Conservation (phyloP, 2,888 invertebrate species). For the Dione vanillae region DNA sequence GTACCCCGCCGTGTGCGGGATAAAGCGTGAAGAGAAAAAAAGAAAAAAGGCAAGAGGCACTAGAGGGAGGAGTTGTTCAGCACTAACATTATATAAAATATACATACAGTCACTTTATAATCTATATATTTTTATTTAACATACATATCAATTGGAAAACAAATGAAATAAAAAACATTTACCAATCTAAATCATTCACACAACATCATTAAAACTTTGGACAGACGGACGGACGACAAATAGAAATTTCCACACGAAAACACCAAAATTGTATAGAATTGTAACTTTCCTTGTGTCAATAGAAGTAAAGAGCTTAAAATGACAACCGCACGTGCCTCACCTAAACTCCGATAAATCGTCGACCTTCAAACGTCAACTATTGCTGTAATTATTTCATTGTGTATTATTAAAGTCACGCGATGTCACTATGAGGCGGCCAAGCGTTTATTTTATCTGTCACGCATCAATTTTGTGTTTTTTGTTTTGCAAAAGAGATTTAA, state of each 20-base stretch:
- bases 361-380: slow-evolving; percentile 32
- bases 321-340: slow-evolving; percentile 3
- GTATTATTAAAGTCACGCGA: slow-evolving; percentile 40
- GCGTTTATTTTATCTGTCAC: not conserved
- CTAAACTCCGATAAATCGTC: slow-evolving; percentile 23
- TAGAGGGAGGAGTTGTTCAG: no score
- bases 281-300: slow-evolving; percentile 1
- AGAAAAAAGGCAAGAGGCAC: no score
- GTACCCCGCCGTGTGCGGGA: no score
- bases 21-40: no score
- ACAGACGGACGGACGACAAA: not conserved
- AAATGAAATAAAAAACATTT: not conserved
- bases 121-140: no score
- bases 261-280: slow-evolving; percentile 1
- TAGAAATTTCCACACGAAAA: slow-evolving; percentile 2
- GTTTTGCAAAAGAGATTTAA: not conserved
- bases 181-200: not conserved
- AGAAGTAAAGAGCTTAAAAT: slow-evolving; percentile 8
- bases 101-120: no score
- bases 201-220: not conserved
- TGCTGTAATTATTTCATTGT: slow-evolving; percentile 38
- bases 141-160: not conserved
- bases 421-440: slow-evolving; percentile 8
- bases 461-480: not conserved
- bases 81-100: no score